Evolutionary conservation across 2,113 vertebrate genomes (phyloP), one percentile per base, ranked within the genome.

Genomic region (Pteruthius melanotis): DNA sequence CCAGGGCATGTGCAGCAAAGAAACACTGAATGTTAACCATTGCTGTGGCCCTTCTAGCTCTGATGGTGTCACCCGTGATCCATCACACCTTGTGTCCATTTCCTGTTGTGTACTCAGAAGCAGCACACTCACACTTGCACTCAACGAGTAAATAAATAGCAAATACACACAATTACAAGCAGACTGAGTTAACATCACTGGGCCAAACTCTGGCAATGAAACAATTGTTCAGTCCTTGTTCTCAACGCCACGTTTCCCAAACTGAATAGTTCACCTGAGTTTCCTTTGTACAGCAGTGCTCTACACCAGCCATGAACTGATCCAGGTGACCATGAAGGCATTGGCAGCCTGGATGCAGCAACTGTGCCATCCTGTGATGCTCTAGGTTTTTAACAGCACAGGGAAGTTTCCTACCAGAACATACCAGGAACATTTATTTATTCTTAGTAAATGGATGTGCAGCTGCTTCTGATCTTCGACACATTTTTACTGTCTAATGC

Each of bases 301-400:
- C 20, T 7, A 14, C 14, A 1, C 35, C 56, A 57, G 56, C 14
- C n/a, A 27, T 2, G 4, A 39, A 35, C 11, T 7, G 21, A n/a
- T 19, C 7, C 42, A 37, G 35, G 12, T 26, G 44, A 54, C n/a
- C 20, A 57, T 1, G 31, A 47, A 47, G n/a, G 53, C 37, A 66
- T 0, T 6, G 64, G 30, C 22, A 72, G 13, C 1, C 0, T 2
- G 18, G 7, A 6, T 8, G 20, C 4, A 64, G 65, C 45, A 60
- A 65, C 30, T 8, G 19, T 11, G 26, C 15, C 37, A 35, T 33
- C 39, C 60, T 23, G 1, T 7, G 26, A 63, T 40, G 27, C 23
- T 27, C 74, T 19, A 7, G 22, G 57, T 26, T n/a, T 69, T 81
- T 60, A 74, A 60, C n/a, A 74, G 45, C 24, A 79, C 24, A 79